A percentile compares a stretch with the other conserved stretches of the same genome.
Conservation (phyloP, 2,888 invertebrate genomes). For the Apantesis nais region DNA sequence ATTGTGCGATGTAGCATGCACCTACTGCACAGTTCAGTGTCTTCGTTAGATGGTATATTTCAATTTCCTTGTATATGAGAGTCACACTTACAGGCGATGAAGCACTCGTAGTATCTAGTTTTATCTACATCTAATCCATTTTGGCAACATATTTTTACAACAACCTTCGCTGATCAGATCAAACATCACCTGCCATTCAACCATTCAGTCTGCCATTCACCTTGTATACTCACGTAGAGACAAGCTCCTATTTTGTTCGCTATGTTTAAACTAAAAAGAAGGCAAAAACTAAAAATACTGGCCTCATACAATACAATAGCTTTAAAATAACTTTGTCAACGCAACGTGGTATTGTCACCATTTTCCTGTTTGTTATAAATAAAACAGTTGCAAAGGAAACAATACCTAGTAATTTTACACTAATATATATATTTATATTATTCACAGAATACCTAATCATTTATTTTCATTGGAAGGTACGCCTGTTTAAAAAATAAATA, state of each 20-base stretch:
- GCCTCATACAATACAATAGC: not conserved
- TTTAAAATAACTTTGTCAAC: not conserved
- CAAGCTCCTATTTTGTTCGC: not conserved
- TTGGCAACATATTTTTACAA: not conserved
- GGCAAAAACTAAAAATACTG: not conserved
- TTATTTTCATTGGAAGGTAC: too few species aligned
- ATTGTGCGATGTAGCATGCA: not conserved
- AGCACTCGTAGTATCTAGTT: not conserved
- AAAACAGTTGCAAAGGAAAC: not conserved
- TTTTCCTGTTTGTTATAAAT: conserved; percentile 16
- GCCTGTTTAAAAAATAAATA: too few species aligned
- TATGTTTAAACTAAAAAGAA: not conserved
- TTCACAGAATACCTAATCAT: too few species aligned
- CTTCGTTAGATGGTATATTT: too few species aligned
- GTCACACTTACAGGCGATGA: not conserved
- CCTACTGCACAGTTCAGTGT: not conserved
- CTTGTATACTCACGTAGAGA: not conserved
- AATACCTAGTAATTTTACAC: too few species aligned
- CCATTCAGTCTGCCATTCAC: not conserved
- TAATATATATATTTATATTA: too few species aligned
- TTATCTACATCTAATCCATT: not conserved
- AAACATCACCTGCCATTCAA: not conserved
- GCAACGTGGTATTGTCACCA: conserved; percentile 1
- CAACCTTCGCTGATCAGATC: too few species aligned
- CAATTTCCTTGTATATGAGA: too few species aligned